A percentile compares a stretch with the other conserved stretches of the same genome.
Conservation (phyloP, 2,888 invertebrate species). For the Leucania comma region DNA sequence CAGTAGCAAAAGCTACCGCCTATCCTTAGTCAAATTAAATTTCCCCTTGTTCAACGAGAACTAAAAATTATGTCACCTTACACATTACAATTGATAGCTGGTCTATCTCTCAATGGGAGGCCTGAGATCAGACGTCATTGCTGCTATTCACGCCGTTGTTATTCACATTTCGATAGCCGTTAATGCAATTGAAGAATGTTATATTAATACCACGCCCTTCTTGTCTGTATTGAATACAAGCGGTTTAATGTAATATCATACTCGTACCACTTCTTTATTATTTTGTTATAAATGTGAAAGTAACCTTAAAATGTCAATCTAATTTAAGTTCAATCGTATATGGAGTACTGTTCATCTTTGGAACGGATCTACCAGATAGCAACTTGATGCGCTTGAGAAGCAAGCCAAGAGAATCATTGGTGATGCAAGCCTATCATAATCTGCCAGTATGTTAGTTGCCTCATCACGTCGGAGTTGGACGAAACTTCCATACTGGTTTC, state of each 20-base stretch:
- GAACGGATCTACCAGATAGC: too few species aligned
- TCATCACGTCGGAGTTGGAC: too few species aligned
- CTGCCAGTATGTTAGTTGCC: too few species aligned
- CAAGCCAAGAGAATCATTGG: too few species aligned
- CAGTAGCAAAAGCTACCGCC: background rate
- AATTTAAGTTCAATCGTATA: too few species aligned
- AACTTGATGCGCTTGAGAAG: too few species aligned
- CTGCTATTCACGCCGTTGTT: slow-evolving; percentile 8
- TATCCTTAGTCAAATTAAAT: background rate
- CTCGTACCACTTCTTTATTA: background rate
- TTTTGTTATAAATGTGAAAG: too few species aligned
- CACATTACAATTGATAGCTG: slow-evolving; percentile 4
- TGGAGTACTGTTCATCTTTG: too few species aligned
- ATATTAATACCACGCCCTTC: slow-evolving; percentile 24
- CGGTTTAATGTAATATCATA: background rate
- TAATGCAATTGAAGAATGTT: slow-evolving; percentile 17
- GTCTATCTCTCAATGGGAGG: slow-evolving; percentile 27
- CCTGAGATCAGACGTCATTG: background rate
- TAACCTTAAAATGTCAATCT: too few species aligned
- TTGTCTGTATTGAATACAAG: background rate
- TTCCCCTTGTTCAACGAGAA: slow-evolving; percentile 24
- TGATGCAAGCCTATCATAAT: too few species aligned
- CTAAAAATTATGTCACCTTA: slow-evolving; percentile 15
- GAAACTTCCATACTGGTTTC: too few species aligned
- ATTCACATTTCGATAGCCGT: background rate